Evolutionary conservation across 2,797 vertebrate genomes (phyloP), one percentile per base, ranked within the genome.

Genomic region (Melanogrammus aeglefinus): DNA sequence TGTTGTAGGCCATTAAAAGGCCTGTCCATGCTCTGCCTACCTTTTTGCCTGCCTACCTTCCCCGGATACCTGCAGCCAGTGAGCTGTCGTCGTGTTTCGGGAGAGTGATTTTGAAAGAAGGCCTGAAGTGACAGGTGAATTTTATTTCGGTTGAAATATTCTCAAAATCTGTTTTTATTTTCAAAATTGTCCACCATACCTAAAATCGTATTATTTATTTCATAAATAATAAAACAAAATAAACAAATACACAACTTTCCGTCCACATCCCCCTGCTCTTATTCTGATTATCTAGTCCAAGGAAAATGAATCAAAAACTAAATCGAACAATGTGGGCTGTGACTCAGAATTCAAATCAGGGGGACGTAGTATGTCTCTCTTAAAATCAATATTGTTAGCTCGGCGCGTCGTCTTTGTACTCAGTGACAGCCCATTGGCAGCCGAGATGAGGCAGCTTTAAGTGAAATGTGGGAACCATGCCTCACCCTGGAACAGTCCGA

Each of bases 291-390:
- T 33, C 29, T 33, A 14, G 8, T 72, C 1, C 70, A 31, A 21
- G 3, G 31, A 33, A 70, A 27, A 70, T 4, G 7, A 27, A 70
- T 27, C 13, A 10, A 69, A 31, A 70, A 70, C 57, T n/a, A 24
- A 63, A 71, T 24, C 3, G 72, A 84, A 82, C 81, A 75, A 82
- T 79, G 85, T 80, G 83, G 85, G 87, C 86, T 86, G 76, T 82
- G 86, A 86, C 87, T 86, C 84, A 86, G 82, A 89, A 88, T 87
- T 78, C 74, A 78, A 88, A 87, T 82, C 79, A 80, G 78, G 75
- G 76, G 16, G 73, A 76, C n/a, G 76, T 63, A 79, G 78, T 27
- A 16, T n/a, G 24, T 81, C 84, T 84, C 83, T 82, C 74, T 82
- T 86, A 79, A 81, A 80, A 89, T 90, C 87, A 83, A 88, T 88